These are phyloP conservation scores for Clarias macrocephalus DNA, from an alignment of 2,113 vertebrate genomes.

Conservation along the genomic window DNA sequence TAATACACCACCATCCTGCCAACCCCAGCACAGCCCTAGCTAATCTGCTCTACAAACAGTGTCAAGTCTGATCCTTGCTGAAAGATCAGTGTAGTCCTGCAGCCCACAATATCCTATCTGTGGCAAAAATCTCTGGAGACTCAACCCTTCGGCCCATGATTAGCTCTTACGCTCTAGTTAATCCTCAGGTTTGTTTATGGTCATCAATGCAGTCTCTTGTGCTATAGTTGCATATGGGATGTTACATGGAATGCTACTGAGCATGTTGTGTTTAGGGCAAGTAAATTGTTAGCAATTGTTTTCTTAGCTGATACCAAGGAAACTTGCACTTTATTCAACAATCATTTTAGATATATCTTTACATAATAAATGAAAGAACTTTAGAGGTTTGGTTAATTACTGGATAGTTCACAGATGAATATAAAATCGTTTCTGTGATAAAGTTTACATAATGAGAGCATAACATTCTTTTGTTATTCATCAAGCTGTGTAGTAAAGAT, in stretches of 20 bases:
- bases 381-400: background rate
- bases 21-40: constrained; percentile 57
- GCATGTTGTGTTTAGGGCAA: background rate
- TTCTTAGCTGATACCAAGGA: constrained; percentile 19
- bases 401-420: background rate
- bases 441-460: background rate
- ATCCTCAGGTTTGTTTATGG: constrained; percentile 45
- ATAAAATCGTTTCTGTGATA: background rate
- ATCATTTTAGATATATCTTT: background rate
- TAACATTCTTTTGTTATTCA: background rate
- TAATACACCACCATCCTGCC: constrained; percentile 43
- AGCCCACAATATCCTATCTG: constrained; percentile 40
- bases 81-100: constrained; percentile 45
- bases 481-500: background rate
- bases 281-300: constrained; percentile 12
- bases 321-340: constrained; percentile 1
- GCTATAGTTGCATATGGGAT: background rate
- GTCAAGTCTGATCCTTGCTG: constrained; percentile 58
- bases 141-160: constrained; percentile 49
- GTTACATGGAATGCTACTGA: background rate
- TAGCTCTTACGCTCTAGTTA: constrained; percentile 32
- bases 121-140: constrained; percentile 41
- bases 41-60: constrained; percentile 75
- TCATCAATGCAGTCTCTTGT: constrained; percentile 1
- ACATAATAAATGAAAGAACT: background rate